Evolutionary conservation across 2,797 vertebrate species (phyloP), one percentile per base, ranked within the genome.

Genomic region (Balearica regulorum): DNA sequence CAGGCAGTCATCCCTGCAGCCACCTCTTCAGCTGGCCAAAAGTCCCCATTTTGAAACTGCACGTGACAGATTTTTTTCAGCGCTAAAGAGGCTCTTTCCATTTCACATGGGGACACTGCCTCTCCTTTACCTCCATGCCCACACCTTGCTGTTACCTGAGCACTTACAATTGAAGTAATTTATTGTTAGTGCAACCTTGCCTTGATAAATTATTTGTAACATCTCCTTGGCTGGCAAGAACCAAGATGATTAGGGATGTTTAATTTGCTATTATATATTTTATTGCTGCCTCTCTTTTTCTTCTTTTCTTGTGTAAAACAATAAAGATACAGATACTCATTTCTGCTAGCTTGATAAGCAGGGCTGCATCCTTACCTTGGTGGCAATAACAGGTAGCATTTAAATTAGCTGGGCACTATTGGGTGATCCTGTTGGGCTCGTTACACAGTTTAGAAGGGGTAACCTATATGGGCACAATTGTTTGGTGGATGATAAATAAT

Each of bases 281-380:
- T 91, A 93, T 70, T 89, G 64, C 43, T 79, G 9, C 39, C 16
- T 17, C 21, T 82, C 55, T 87, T 77, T 95, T 92, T 68, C 75
- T 83, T 94, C 65, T 82, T 91, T 64, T 53, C 66, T 28, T 4
- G 0, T n/a, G 25, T 82, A 39, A 83, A 86, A 39, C 61, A 53
- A 21, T 71, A 37, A 80, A 73, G 76, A 20, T 78, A 57, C 5
- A 31, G 33, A 7, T 28, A 21, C 44, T 44, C 0, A 13, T 71
- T 76, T 93, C 43, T 41, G 26, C 31, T 69, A n/a, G 28, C 12
- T 49, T 58, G 46, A 3, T 61, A 76, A 75, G 46, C 18, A 49
- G 31, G n/a, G 33, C 62, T 83, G 49, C 13, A 31, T 49, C 48
- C 55, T 77, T 61, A 25, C 18, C 60, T 53, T 75, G 21, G 26